phyloP scores from a whole-genome alignment of 2,888 invertebrate genomes.

The Hypercompe scribonia region DNA sequence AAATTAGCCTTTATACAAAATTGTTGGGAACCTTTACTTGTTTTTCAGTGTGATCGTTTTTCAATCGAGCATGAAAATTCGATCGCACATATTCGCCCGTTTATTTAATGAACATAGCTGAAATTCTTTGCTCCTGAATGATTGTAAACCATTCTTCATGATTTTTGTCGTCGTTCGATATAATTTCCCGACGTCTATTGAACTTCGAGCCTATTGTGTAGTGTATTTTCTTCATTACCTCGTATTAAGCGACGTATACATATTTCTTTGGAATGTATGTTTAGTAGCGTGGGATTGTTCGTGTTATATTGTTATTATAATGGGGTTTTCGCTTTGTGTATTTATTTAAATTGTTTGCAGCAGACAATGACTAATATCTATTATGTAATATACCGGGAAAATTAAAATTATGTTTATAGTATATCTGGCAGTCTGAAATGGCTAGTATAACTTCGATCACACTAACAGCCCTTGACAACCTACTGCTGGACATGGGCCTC shows the following conservation, averaged over 20 bases:
- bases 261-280: background rate
- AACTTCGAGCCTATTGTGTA: background rate
- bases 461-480: too few species aligned
- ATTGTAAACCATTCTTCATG: constrained; percentile 23
- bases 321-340: background rate
- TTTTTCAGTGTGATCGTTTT: constrained; percentile 20
- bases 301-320: background rate
- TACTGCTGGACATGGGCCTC: too few species aligned
- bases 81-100: constrained; percentile 24
- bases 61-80: constrained; percentile 9
- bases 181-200: background rate
- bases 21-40: constrained; percentile 1
- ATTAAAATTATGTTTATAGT: background rate
- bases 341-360: background rate
- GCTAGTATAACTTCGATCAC: background rate
- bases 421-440: background rate
- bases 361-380: background rate
- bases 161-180: background rate
- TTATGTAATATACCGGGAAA: background rate
- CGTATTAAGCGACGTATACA: background rate
- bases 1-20: constrained; percentile 8
- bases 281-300: background rate
- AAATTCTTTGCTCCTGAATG: constrained; percentile 20
- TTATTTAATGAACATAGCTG: constrained; percentile 47
- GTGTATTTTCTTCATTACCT: background rate